Percentiles rank a stretch among this genome's conserved stretches.
phyloP scores from a whole-genome alignment of 2,888 invertebrate species.

The Eristalis tenax region DNA sequence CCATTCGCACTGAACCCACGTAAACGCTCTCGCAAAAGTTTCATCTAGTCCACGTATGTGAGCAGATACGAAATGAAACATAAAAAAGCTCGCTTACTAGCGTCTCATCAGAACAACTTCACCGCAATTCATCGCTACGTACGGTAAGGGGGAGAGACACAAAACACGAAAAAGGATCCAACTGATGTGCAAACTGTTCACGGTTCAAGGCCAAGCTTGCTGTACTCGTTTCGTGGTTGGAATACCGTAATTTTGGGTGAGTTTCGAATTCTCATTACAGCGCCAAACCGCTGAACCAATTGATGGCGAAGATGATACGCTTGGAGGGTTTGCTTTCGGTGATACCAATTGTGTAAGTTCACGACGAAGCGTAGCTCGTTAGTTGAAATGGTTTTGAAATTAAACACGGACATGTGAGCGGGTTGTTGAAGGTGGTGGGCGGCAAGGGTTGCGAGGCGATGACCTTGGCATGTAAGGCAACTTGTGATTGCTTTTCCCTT shows the following conservation, averaged over 20 bases:
- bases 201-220: constrained; percentile 22
- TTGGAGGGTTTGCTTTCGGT: background rate
- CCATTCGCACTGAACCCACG: background rate
- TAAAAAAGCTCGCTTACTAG: background rate
- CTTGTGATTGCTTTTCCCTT: background rate
- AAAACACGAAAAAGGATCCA: background rate
- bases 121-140: background rate
- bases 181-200: background rate
- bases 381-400: background rate
- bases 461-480: background rate
- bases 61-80: background rate
- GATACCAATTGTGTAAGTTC: background rate
- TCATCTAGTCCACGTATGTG: background rate
- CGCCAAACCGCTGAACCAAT: background rate
- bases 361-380: background rate
- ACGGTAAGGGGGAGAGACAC: background rate
- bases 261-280: background rate
- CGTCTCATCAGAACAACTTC: background rate
- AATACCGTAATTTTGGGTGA: background rate
- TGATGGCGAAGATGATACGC: background rate
- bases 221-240: constrained; percentile 11
- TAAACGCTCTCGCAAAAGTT: background rate
- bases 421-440: background rate
- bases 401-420: background rate
- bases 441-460: background rate